A percentile compares a stretch with the other conserved stretches of the same genome.
Evolutionary conservation across 1,140 invertebrate genomes (phyloP).

Genomic region (Drosophila seguyi): DNA sequence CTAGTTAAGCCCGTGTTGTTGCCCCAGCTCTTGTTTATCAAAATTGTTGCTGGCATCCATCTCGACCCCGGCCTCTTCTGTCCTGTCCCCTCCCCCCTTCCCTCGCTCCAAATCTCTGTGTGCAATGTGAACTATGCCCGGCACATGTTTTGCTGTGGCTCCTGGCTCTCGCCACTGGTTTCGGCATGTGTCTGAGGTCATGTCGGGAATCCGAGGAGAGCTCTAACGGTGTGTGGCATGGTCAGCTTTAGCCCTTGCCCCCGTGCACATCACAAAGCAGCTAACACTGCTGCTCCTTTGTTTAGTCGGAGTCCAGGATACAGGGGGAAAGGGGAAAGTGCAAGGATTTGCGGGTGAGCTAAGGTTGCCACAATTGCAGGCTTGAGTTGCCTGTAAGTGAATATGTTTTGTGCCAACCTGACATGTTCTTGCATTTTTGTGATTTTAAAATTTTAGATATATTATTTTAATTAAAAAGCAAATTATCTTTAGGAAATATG

Average conservation of each 20-base stretch:
- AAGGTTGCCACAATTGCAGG: slow-evolving; percentile 21
- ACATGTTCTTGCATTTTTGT: neutral
- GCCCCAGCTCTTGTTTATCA: slow-evolving; percentile 20
- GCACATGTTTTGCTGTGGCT: slow-evolving; percentile 35
- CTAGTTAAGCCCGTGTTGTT: neutral
- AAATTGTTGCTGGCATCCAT: slow-evolving; percentile 26
- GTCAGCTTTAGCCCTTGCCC: slow-evolving; percentile 4
- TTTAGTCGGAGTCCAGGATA: too few species aligned
- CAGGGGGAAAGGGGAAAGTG: too few species aligned
- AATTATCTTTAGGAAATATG: neutral
- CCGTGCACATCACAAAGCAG: neutral
- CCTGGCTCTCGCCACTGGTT: slow-evolving; percentile 20
- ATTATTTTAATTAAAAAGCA: neutral
- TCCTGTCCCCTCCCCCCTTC: neutral
- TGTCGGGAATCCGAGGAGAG: slow-evolving; percentile 32
- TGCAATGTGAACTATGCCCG: slow-evolving; percentile 40
- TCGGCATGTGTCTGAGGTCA: slow-evolving; percentile 47
- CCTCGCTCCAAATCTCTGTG: slow-evolving; percentile 1
- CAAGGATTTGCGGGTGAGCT: slow-evolving; percentile 8
- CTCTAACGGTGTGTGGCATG: neutral
- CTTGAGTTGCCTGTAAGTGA: slow-evolving; percentile 4
- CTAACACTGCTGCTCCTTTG: too few species aligned
- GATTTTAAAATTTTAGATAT: neutral
- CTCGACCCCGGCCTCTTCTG: neutral
- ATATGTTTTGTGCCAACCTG: slow-evolving; percentile 6